Conservation (phyloP, 2,113 vertebrate species). For the Ramphastos sulfuratus region DNA sequence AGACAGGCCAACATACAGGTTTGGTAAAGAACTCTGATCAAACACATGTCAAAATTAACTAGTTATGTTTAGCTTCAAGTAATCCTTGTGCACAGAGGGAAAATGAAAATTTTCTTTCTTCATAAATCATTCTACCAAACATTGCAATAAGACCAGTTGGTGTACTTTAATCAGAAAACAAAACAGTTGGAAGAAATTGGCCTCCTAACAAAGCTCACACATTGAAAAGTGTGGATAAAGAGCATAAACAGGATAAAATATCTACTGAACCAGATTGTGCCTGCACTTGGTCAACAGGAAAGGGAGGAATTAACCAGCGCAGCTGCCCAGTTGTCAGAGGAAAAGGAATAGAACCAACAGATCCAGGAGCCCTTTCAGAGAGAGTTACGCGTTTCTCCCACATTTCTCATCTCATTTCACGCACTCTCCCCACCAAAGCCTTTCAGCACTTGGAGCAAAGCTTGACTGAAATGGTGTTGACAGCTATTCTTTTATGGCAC, state of each 20-base stretch:
- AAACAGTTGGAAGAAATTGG: background rate
- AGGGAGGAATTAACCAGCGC: background rate
- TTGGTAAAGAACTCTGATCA: constrained; percentile 5
- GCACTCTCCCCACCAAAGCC: background rate
- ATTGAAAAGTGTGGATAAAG: background rate
- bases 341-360: background rate
- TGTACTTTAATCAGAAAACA: background rate
- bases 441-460: background rate
- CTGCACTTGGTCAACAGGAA: background rate
- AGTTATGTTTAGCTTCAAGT: constrained; percentile 18
- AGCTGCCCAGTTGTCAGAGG: background rate
- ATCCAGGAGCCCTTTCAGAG: background rate
- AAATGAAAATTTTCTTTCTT: constrained; percentile 4
- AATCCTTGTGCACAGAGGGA: background rate
- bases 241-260: background rate
- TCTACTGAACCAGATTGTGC: background rate
- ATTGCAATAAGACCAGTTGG: background rate
- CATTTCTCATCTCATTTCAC: background rate
- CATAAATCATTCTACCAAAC: background rate
- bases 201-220: background rate
- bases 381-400: background rate
- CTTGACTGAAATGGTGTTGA: background rate
- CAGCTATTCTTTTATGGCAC: background rate
- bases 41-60: constrained; percentile 26
- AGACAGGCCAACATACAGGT: background rate